These are phyloP conservation scores for Seira ritae DNA, from an alignment of 2,888 invertebrate species.

Conservation along the genomic window DNA sequence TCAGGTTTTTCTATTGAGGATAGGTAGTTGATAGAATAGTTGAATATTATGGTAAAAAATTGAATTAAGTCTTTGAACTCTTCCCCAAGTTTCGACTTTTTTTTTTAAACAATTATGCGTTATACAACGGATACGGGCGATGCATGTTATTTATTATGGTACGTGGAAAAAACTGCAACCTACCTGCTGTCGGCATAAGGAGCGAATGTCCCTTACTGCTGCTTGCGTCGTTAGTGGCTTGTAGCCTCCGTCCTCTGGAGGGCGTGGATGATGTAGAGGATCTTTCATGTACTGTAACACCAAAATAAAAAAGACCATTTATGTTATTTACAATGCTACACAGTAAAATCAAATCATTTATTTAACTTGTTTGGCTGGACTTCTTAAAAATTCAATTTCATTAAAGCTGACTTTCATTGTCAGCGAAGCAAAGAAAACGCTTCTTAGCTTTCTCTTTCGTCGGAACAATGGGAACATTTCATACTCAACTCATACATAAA, in stretches of 20 bases:
- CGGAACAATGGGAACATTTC: no score
- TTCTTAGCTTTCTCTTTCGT: no score
- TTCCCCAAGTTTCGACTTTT: no score
- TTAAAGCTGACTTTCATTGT: no score
- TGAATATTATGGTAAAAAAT: background rate
- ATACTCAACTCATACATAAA: no score
- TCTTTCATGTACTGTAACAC: slow-evolving; percentile 36
- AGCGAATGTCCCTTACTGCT: slow-evolving; percentile 43
- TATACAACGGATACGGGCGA: background rate
- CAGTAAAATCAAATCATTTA: no score
- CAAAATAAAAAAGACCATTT: background rate
- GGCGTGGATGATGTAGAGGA: slow-evolving; percentile 42
- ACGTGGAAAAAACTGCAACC: background rate
- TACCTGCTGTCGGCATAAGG: slow-evolving; percentile 55
- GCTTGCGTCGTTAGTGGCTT: slow-evolving; percentile 45
- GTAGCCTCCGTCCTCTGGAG: slow-evolving; percentile 53
- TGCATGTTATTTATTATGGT: background rate
- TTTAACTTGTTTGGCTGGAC: no score
- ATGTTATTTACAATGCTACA: no score
- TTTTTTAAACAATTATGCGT: no score
- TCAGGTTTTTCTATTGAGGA: slow-evolving; percentile 40
- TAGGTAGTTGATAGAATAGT: background rate
- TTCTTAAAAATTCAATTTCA: no score
- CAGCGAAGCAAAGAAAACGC: no score
- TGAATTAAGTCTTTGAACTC: no score